Evolutionary conservation across 2,113 vertebrate species (phyloP).

Genomic region (Chionomys nivalis): DNA sequence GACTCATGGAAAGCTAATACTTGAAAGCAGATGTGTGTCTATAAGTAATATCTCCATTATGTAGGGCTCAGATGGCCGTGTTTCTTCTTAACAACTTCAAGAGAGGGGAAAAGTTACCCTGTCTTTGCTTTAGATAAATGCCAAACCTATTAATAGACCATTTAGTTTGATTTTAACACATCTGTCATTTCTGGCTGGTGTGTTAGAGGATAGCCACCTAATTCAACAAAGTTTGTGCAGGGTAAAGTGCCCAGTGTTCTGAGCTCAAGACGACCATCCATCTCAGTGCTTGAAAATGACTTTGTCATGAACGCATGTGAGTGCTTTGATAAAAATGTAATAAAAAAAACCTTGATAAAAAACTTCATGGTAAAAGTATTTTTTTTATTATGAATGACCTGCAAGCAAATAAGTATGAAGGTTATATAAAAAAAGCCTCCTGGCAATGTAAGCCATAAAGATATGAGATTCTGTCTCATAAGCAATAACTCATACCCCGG

Average conservation of each 20-base stretch:
- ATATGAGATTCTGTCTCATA: constrained; percentile 48
- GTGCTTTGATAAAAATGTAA: constrained; percentile 52
- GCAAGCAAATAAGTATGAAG: constrained; percentile 61
- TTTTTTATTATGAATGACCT: constrained; percentile 62
- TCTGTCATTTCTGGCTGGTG: constrained; percentile 27
- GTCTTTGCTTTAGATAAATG: constrained; percentile 47
- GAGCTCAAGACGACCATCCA: not conserved
- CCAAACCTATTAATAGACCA: not conserved
- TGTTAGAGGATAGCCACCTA: not conserved
- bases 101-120: not conserved
- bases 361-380: constrained; percentile 28
- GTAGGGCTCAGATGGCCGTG: not conserved
- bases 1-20: not conserved
- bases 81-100: constrained; percentile 7
- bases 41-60: not conserved
- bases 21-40: constrained; percentile 2
- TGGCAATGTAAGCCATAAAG: constrained; percentile 50
- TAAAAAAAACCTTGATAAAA: constrained; percentile 42
- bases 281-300: constrained; percentile 47
- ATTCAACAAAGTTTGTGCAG: not conserved
- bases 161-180: constrained; percentile 18
- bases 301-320: constrained; percentile 57
- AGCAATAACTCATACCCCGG: constrained; percentile 61
- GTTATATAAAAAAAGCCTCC: constrained; percentile 36
- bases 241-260: not conserved